These are phyloP conservation scores for Dichetophora obliterata DNA, from an alignment of 2,888 invertebrate species.

Conservation along the genomic window DNA sequence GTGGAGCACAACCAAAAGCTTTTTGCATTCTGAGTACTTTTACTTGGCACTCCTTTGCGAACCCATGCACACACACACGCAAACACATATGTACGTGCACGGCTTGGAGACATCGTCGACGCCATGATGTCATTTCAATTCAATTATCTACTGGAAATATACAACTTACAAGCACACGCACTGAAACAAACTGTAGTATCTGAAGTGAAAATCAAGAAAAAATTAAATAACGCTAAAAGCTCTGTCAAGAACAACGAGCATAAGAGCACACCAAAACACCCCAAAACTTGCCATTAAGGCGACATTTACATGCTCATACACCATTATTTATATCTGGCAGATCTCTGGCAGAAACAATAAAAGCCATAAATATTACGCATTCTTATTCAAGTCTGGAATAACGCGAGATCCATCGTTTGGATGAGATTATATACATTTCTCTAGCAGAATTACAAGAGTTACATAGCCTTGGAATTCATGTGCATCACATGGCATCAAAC, in stretches of 20 bases:
- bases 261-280: neutral
- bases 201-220: constrained; percentile 36
- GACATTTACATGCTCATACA: neutral
- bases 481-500: neutral
- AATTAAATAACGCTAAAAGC: constrained; percentile 64
- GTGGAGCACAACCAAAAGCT: neutral
- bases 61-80: neutral
- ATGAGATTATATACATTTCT: too few species aligned
- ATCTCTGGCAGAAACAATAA: constrained; percentile 8
- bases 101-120: constrained; percentile 39
- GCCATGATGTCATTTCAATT: constrained; percentile 63
- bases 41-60: constrained; percentile 22
- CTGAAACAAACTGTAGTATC: neutral
- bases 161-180: constrained; percentile 8
- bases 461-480: neutral
- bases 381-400: neutral
- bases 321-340: constrained; percentile 24
- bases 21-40: constrained; percentile 26
- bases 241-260: constrained; percentile 51
- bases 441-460: too few species aligned
- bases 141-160: constrained; percentile 62
- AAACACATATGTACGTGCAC: neutral
- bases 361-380: too few species aligned
- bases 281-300: neutral
- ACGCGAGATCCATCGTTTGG: neutral